Conservation (phyloP, 2,113 vertebrate species). For the Entomyzon cyanotis region DNA sequence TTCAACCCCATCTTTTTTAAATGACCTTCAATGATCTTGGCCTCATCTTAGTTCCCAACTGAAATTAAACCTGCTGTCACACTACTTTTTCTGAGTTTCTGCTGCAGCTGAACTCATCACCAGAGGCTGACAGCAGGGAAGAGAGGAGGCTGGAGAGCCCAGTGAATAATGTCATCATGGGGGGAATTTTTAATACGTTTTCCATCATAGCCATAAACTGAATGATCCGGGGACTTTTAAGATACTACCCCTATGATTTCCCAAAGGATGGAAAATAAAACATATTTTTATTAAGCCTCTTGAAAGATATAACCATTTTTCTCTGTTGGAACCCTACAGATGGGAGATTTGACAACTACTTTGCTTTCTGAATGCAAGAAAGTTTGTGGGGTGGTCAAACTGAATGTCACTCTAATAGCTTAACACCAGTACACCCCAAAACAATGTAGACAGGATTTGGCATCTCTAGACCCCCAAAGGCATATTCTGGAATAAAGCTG, state of each 20-base stretch:
- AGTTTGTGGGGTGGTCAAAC: background rate
- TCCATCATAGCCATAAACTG: slow-evolving; percentile 41
- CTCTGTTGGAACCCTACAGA: background rate
- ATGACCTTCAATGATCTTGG: slow-evolving; percentile 57
- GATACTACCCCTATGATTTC: background rate
- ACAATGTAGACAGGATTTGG: background rate
- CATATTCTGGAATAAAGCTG: background rate
- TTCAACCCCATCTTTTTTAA: slow-evolving; percentile 55
- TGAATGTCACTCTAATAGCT: background rate
- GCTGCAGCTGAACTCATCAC: slow-evolving; percentile 19
- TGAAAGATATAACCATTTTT: slow-evolving; percentile 49
- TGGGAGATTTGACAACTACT: background rate
- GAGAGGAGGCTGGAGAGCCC: background rate
- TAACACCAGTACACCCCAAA: background rate
- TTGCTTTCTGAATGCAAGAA: background rate
- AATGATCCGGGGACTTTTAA: slow-evolving; percentile 7
- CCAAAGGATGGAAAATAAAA: slow-evolving; percentile 58
- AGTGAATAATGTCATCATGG: background rate
- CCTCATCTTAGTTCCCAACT: background rate
- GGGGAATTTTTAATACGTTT: slow-evolving; percentile 33
- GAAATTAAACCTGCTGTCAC: slow-evolving; percentile 51
- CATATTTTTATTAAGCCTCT: slow-evolving; percentile 56
- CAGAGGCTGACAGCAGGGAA: background rate
- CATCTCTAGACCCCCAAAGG: background rate
- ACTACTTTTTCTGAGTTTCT: slow-evolving; percentile 4